Evolutionary conservation across 2,797 vertebrate species (phyloP), one percentile per base, ranked within the genome.

Genomic region (Natrix natrix): DNA sequence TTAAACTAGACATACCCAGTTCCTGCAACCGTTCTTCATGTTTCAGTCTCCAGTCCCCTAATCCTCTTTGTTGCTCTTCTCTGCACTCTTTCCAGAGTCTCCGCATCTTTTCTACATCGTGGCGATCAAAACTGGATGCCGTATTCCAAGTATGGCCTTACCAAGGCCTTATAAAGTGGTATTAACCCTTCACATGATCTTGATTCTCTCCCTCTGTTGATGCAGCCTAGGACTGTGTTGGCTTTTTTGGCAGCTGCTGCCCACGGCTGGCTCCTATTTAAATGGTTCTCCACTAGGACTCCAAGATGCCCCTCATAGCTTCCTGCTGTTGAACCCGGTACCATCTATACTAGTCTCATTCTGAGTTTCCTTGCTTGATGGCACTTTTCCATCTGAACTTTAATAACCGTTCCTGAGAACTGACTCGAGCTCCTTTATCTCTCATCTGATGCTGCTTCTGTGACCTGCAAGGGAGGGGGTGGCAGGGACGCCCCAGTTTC

Each of bases 211-310:
- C 32, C 32, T 37, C 32, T 37, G 32, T 6, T n/a, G 13, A 66
- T 66, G 63, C 63, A n/a, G 3, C 63, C 63, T 1, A 14, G 63
- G 1, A 6, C 0, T 66, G 63, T 0, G 13, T n/a, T 66, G 63
- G 28, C 28, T 1, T 66, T 32, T 66, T 6, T 2, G 63, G 28
- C 63, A 26, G 24, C 60, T 61, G 60, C 60, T 10, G 2, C 60
- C 11, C 10, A 61, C 8, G 0, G 60, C 60, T 26, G 60, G 60
- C 60, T 61, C 5, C 2, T 16, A 16, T 32, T 66, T 5, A n/a
- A 13, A 0, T 0, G 28, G 2, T n/a, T 1, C 0, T n/a, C 2
- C 61, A 5, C 26, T 2, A 5, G 61, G 61, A 63, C 61, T 63
- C 11, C 11, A 0, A n/a, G 61, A 2, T 63, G 4, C 63, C 63